Conservation (phyloP, 1,140 invertebrate genomes). For the Pseudomyrmex flavicornis region DNA sequence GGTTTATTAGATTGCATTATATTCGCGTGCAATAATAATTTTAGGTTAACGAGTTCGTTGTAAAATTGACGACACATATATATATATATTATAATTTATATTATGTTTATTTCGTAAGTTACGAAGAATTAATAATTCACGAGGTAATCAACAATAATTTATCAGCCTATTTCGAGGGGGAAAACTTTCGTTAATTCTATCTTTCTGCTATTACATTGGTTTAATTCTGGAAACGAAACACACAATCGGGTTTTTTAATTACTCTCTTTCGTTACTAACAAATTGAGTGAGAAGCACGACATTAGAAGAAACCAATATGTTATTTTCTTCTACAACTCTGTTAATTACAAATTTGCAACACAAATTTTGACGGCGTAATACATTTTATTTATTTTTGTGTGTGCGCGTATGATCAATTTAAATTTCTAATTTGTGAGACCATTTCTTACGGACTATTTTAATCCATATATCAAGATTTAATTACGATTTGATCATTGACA, state of each 20-base stretch:
- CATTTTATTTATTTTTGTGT: too few relatives aligned
- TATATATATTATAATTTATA: neutral
- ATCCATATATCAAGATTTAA: too few relatives aligned
- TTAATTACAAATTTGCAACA: too few relatives aligned
- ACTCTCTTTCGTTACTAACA: neutral
- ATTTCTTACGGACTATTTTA: too few relatives aligned
- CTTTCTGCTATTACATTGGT: neutral
- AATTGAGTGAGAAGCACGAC: too few relatives aligned
- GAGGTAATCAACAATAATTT: conserved; percentile 18
- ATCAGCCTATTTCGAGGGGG: neutral
- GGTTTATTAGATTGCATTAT: conserved; percentile 22
- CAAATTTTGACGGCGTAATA: too few relatives aligned
- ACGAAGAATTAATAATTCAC: conserved; percentile 38
- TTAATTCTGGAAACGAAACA: neutral
- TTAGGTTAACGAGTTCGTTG: conserved; percentile 15
- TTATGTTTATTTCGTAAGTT: conserved; percentile 1
- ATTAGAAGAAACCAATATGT: too few relatives aligned
- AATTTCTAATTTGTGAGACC: too few relatives aligned
- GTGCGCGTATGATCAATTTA: too few relatives aligned
- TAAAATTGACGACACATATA: conserved; percentile 5
- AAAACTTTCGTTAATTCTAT: neutral
- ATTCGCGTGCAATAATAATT: conserved; percentile 20
- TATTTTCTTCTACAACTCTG: too few relatives aligned
- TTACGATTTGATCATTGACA: too few relatives aligned
- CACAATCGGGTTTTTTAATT: conserved; percentile 11